Evolutionary conservation across 2,888 invertebrate species (phyloP), one percentile per base, ranked within the genome.

Genomic region (Diogma glabrata): DNA sequence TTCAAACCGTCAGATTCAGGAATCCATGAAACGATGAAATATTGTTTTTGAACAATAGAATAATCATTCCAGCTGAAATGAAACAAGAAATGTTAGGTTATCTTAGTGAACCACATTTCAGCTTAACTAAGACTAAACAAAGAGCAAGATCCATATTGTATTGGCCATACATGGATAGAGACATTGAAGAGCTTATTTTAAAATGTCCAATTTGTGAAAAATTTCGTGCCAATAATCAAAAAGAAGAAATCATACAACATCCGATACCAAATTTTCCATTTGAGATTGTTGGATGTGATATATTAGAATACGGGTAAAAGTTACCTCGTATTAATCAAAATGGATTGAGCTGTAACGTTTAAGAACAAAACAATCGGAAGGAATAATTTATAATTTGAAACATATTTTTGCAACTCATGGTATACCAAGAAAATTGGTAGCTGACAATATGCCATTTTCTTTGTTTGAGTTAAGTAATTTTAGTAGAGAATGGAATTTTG

Each of bases 261-360:
- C 6, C 48, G 14, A 40, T 49, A 38, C 46, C 51, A 14, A 8
- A 51, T 24, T 23, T 43, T 19, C 23, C 46, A 24, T 52, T 30
- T 47, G 10, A 43, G 19, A 53, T 51, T 40, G 33, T 53, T n/a
- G 50, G 53, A 9, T 28, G 46, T 20, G 53, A 53, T 33, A 48
- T 53, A 3, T 33, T 51, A 6, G 51, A 53, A 38, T 33, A 24
- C 17, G 47, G 22, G n/a, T 22, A 43, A 52, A 50, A 55, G 12
- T 7, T 56, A 45, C 43, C 24, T 57, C 24, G 36, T 56, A 9
- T 40, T 54, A 33, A 24, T 54, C 54, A 2, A 54, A 55, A 50
- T 57, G 19, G 24, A 17, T 56, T 7, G 56, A 56, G 30, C 24
- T 54, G 6, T 46, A 38, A n/a, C 30, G 7, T 1, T 28, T 55